These are phyloP conservation scores for Ophion ventricosus DNA, from an alignment of 2,888 invertebrate species.

Conservation along the genomic window DNA sequence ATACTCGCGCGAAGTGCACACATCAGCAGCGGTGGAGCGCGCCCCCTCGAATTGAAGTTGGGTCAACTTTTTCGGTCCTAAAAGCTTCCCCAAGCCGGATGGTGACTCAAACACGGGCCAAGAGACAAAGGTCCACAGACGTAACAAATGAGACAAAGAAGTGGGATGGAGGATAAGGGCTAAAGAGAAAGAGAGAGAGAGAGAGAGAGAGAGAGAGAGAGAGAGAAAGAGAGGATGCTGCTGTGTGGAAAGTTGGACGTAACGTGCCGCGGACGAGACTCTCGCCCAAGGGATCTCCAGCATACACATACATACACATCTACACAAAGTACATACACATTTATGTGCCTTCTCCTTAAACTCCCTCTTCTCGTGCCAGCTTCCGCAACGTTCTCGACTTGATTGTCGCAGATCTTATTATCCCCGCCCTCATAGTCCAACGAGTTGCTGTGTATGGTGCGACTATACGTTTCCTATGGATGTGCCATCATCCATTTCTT, in stretches of 20 bases:
- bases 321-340: neutral
- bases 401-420: slow-evolving; percentile 83
- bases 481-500: slow-evolving; percentile 8
- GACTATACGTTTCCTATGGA: slow-evolving; percentile 12
- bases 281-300: slow-evolving; percentile 73
- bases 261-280: slow-evolving; percentile 80
- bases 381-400: slow-evolving; percentile 72
- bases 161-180: slow-evolving; percentile 19
- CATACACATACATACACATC: neutral
- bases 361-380: neutral
- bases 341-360: slow-evolving; percentile 65
- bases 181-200: no score
- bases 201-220: no score
- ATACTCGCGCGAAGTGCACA: neutral
- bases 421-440: slow-evolving; percentile 74
- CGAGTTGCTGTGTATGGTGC: slow-evolving; percentile 20
- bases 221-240: neutral
- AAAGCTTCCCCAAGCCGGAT: neutral
- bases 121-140: no score
- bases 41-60: slow-evolving; percentile 5
- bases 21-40: neutral
- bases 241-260: slow-evolving; percentile 71
- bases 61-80: slow-evolving; percentile 14
- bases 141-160: slow-evolving; percentile 19
- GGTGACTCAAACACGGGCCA: neutral